Evolutionary conservation across 1,140 invertebrate genomes (phyloP), one percentile per base, ranked within the genome.

Genomic region (Megalopta genalis): DNA sequence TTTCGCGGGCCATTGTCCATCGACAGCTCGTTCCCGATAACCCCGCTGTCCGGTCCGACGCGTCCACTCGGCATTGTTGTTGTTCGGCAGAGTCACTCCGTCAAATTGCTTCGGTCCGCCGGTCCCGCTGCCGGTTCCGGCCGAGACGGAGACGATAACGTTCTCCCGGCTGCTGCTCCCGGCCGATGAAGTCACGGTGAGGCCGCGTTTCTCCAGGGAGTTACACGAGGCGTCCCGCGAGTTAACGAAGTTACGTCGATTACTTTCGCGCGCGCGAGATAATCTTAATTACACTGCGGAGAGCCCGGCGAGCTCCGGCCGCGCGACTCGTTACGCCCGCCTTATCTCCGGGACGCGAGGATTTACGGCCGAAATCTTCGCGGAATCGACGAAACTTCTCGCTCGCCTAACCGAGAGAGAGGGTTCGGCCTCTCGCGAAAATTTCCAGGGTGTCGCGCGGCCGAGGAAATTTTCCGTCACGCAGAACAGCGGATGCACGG

Each of bases 31-130:
- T 63, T 59, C 66, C 1, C 32, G 59, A 62, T 77, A 71, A 32
- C 25, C 16, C 49, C 32, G 32, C 4, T 32, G 32, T 32, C 32
- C 32, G 32, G 32, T 32, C 32, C 9, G 12, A 14, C 21, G 25
- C 42, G 57, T 46, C 69, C 49, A 23, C 63, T 27, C 4, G 12
- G 16, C 62, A 79, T 73, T 79, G 69, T 79, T 65, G 67, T 32
- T 76, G 63, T 84, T 85, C 77, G 60, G 83, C 83, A 71, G 14
- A 73, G 83, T 85, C 83, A 85, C 65, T 80, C 62, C 54, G 62
- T 83, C 79, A 80, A 85, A 85, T 85, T 85, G 67, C 37, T 57
- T 42, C 52, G 64, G 54, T 57, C 8, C 54, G 6, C 54, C 21
- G 10, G 12, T 4, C 69, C 64, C 18, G 23, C 78, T 32, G 66